Base-by-base conservation (phyloP, 2,113 vertebrate genomes). In the Nothocercus julius region DNA sequence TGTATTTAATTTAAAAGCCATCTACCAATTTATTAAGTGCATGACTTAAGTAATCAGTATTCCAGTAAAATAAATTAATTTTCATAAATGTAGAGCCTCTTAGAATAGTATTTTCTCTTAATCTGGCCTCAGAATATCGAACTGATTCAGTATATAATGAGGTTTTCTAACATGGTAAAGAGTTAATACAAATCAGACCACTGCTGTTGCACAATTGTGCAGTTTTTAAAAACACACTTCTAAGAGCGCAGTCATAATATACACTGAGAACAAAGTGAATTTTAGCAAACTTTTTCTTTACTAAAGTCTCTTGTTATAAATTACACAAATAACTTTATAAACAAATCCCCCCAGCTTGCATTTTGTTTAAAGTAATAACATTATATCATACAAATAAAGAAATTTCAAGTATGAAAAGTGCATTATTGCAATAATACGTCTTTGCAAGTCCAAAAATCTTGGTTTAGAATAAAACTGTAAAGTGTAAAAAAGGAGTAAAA, bases 351-450 rank as follows among this genome's bases (percentile, higher is more conserved):
- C 97, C 97, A 94, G 66, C 97, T 97, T 96, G 96, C 96, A 97
- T 98, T 98, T 97, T 97, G 93, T 96, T 98, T 98, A 97, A 98
- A 98, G 97, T 98, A 98, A 98, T 98, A 98, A 98, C 95, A 97
- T 98, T 98, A 95, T 98, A 98, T 98, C 97, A 97, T 98, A 98
- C 98, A 97, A 98, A 98, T 98, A 98, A 98, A 98, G 97, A 97
- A 96, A 97, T 93, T 99, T 99, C 99, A 99, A 99, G 99, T 99
- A 99, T 99, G 97, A 99, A 99, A 99, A 99, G 99, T 99, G 98
- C 99, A 98, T 99, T 99, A 99, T 99, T 99, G 99, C 99, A 99
- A 98, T 99, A 99, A 99, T 99, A 99, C 99, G 99, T 99, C 98
- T 98, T 99, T 99, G 98, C 98, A 99, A 99, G 98, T 99, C 98